Conservation (phyloP, 2,888 invertebrate species). For the Leptopilina myrica region DNA sequence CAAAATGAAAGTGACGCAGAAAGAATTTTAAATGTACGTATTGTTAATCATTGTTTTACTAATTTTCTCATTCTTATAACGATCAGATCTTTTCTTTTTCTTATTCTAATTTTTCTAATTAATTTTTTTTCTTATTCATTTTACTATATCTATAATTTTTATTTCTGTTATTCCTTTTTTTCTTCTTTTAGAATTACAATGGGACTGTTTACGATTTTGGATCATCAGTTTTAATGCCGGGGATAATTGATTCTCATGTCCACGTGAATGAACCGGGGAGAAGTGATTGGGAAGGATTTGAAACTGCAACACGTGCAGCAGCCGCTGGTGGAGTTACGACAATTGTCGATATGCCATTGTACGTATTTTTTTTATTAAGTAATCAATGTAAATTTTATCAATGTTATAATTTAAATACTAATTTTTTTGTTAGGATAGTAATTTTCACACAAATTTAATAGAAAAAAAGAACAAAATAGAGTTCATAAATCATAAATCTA, state of each 20-base stretch:
- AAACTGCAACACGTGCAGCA: slow-evolving; percentile 84
- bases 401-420: no score
- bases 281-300: slow-evolving; percentile 85
- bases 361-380: slow-evolving; percentile 59
- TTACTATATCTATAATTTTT: no score
- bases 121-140: no score
- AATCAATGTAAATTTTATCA: no score
- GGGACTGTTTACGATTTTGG: slow-evolving; percentile 75
- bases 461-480: no score
- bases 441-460: no score
- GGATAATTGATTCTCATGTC: slow-evolving; percentile 85
- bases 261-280: slow-evolving; percentile 87
- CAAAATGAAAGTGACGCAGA: slow-evolving; percentile 64
- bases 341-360: slow-evolving; percentile 86
- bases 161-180: neutral
- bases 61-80: neutral
- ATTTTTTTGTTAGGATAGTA: no score
- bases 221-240: slow-evolving; percentile 81
- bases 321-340: slow-evolving; percentile 86
- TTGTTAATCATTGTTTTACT: neutral
- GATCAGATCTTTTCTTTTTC: neutral
- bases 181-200: slow-evolving; percentile 9
- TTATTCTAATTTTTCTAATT: neutral
- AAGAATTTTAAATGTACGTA: slow-evolving; percentile 52
- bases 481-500: no score